These are phyloP conservation scores for Scrobipalpa atriplicella DNA, from an alignment of 2,888 invertebrate genomes.

Conservation along the genomic window DNA sequence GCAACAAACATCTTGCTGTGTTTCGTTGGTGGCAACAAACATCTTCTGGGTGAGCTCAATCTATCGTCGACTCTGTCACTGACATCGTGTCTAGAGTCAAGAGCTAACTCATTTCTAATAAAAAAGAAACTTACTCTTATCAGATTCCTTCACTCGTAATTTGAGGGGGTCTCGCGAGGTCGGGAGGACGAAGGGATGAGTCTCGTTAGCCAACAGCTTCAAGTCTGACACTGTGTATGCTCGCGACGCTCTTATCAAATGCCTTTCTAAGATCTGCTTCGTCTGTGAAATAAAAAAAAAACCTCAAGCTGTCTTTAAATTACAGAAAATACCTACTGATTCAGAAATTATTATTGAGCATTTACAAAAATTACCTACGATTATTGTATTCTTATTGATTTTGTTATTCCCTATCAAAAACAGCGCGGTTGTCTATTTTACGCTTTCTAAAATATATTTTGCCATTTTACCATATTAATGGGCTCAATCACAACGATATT, in stretches of 20 bases:
- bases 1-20: too few relatives aligned
- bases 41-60: too few relatives aligned
- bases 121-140: constrained; percentile 81
- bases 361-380: constrained; percentile 56
- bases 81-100: too few relatives aligned
- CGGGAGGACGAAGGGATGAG: constrained; percentile 85
- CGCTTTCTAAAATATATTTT: constrained; percentile 29
- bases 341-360: constrained; percentile 46
- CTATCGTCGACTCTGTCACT: too few relatives aligned
- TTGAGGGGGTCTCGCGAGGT: constrained; percentile 88
- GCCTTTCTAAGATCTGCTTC: constrained; percentile 92
- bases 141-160: constrained; percentile 88
- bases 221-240: constrained; percentile 92
- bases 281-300: constrained; percentile 80
- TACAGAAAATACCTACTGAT: constrained; percentile 42
- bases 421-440: too few relatives aligned
- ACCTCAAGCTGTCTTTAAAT: constrained; percentile 37
- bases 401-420: too few relatives aligned
- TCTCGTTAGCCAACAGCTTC: constrained; percentile 86
- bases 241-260: constrained; percentile 90
- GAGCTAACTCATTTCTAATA: too few relatives aligned
- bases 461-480: too few relatives aligned
- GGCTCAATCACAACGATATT: too few relatives aligned
- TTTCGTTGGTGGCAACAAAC: too few relatives aligned
- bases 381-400: too few relatives aligned